Evolutionary conservation across 2,888 invertebrate genomes (phyloP), one percentile per base, ranked within the genome.

Genomic region (Dolichomitus sp.): DNA sequence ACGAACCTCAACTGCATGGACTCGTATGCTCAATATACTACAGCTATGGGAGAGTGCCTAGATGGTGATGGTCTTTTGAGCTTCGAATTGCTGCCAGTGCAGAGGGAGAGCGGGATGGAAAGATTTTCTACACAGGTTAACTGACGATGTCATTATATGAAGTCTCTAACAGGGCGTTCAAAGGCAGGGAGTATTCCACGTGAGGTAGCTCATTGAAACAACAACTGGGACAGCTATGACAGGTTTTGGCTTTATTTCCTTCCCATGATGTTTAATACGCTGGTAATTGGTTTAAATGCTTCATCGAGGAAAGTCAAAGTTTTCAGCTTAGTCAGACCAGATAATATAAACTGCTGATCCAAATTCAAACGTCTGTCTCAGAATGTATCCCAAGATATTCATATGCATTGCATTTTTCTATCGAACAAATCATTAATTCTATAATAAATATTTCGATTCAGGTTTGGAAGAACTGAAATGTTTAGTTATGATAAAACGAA

Each of bases 61-160:
- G 12, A 37, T 23, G 19, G 68, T 69, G 14, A 2, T 7, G 14
- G 4, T 3, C 37, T n/a, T 1, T 69, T 40, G 7, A 69, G 68
- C 37, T 37, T 19, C 37, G 9, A 52, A 69, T 52, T 23, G 48
- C 33, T 40, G 52, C 48, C 37, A 17, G 9, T 48, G 23, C 23
- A 69, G 23, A 50, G 23, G 68, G 52, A 40, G 6, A 27, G 23
- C n/a, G 14, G 45, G 48, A 65, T n/a, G 65, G 27, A 65, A 65
- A 17, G 7, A 19, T 33, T 9, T 68, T 27, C 48, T 66, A 7
- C 17, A 40, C 30, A 23, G n/a, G 33, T 19, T 33, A 30, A 48
- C 23, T 45, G n/a, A 66, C 23, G 45, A 27, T 50, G 66, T 14
- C 19, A 14, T 33, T 19, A 23, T 52, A 69, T 69, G 52, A 40